Conservation (phyloP, 2,113 vertebrate genomes). For the Nothoprocta pentlandii region DNA sequence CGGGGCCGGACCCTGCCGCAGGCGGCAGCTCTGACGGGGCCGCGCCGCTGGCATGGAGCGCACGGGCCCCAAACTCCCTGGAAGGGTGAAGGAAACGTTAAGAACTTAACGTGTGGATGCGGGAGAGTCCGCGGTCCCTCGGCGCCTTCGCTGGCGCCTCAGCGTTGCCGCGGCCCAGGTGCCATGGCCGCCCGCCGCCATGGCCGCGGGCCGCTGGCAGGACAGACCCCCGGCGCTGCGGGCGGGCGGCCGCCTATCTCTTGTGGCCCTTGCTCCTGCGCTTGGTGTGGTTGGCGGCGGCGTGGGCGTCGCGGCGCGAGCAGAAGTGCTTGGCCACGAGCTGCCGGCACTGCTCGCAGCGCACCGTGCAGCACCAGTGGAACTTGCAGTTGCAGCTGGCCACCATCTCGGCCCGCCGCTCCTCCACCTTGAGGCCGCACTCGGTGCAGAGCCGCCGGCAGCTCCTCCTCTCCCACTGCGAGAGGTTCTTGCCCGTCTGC, state of each 20-base stretch:
- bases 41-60: too few relatives aligned
- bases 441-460: slow-evolving; percentile 90
- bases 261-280: slow-evolving; percentile 69
- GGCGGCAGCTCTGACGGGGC: neutral
- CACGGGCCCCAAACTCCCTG: neutral
- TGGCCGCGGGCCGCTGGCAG: too few relatives aligned
- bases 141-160: too few relatives aligned
- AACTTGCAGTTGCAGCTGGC: slow-evolving; percentile 97
- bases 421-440: slow-evolving; percentile 89
- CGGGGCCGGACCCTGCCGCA: rapidly evolving
- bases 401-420: slow-evolving; percentile 82
- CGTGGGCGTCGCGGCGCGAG: slow-evolving; percentile 48
- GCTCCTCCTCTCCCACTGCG: slow-evolving; percentile 86
- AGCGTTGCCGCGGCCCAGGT: too few relatives aligned
- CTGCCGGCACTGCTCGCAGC: slow-evolving; percentile 89
- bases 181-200: too few relatives aligned
- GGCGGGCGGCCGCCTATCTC: slow-evolving; percentile 35
- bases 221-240: too few relatives aligned
- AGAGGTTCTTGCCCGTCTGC: slow-evolving; percentile 80
- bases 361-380: slow-evolving; percentile 96
- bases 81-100: too few relatives aligned
- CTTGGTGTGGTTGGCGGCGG: slow-evolving; percentile 63
- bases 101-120: too few relatives aligned
- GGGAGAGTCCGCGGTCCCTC: too few relatives aligned
- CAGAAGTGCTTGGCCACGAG: slow-evolving; percentile 90